Conservation (phyloP, 1,140 invertebrate genomes). For the Cydia fagiglandana region DNA sequence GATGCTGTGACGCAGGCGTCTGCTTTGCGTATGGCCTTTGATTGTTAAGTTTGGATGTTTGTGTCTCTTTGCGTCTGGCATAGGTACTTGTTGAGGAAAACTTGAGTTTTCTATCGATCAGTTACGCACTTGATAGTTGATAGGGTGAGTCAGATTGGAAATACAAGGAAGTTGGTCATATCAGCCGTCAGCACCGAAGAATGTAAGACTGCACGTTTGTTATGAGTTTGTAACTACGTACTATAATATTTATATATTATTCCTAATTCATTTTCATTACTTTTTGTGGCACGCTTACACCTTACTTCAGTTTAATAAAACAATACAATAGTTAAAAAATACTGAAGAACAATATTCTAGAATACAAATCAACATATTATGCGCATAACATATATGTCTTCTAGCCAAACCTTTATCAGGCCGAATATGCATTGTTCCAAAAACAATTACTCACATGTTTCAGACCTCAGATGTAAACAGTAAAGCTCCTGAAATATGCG, state of each 20-base stretch:
- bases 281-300: too few relatives aligned
- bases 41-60: slow-evolving; percentile 3
- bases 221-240: too few relatives aligned
- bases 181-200: background rate
- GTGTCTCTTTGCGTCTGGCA: slow-evolving; percentile 9
- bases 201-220: too few relatives aligned
- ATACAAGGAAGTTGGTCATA: slow-evolving; percentile 18
- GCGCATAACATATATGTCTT: too few relatives aligned
- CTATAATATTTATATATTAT: too few relatives aligned
- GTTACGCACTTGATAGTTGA: slow-evolving; percentile 7
- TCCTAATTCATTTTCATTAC: too few relatives aligned
- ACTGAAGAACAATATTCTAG: too few relatives aligned
- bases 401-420: background rate
- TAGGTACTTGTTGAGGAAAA: slow-evolving; percentile 27
- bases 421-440: background rate
- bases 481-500: background rate
- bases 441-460: background rate
- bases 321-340: too few relatives aligned
- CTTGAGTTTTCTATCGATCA: slow-evolving; percentile 22
- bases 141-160: slow-evolving; percentile 16
- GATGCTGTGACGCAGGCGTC: slow-evolving; percentile 60
- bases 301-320: too few relatives aligned
- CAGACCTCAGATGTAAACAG: background rate
- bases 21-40: slow-evolving; percentile 37
- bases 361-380: too few relatives aligned